A percentile compares a stretch with the other conserved stretches of the same genome.
Evolutionary conservation across 1,140 invertebrate genomes (phyloP).

Genomic region (Calephelis nemesis): DNA sequence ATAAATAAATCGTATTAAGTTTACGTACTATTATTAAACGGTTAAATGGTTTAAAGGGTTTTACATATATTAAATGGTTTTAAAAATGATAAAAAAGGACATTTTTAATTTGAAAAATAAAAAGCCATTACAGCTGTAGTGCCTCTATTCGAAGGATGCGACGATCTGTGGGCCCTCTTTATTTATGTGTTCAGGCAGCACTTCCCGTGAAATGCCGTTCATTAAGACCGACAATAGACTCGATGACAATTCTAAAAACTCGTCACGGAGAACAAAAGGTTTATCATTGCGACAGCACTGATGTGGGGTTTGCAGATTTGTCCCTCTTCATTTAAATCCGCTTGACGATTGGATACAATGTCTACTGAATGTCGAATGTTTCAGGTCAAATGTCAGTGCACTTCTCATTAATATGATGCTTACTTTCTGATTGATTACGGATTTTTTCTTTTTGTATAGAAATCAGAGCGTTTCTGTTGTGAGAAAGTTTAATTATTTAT

Average conservation of each 20-base stretch:
- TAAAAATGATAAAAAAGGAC: too few relatives aligned
- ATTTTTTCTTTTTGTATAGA: too few relatives aligned
- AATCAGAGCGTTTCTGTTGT: too few relatives aligned
- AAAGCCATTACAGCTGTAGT: too few relatives aligned
- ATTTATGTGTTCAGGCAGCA: constrained; percentile 32
- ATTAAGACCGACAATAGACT: constrained; percentile 49
- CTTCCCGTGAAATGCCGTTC: constrained; percentile 48
- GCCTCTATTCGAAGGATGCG: neutral
- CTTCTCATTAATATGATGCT: too few relatives aligned
- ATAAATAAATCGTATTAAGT: too few relatives aligned
- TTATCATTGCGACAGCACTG: constrained; percentile 42
- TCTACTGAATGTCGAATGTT: constrained; percentile 1
- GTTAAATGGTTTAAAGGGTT: too few relatives aligned
- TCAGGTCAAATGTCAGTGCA: neutral
- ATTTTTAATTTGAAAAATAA: too few relatives aligned
- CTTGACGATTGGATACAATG: constrained; percentile 23
- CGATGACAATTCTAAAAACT: constrained; percentile 57
- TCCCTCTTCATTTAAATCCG: constrained; percentile 27
- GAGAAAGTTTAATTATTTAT: too few relatives aligned
- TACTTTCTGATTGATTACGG: too few relatives aligned
- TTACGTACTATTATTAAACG: too few relatives aligned
- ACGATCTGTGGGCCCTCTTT: constrained; percentile 9
- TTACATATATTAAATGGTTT: too few relatives aligned
- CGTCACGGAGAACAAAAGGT: constrained; percentile 51
- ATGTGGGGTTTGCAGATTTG: constrained; percentile 25